Evolutionary conservation across 2,113 vertebrate species (phyloP).

Genomic region (Equus quagga): DNA sequence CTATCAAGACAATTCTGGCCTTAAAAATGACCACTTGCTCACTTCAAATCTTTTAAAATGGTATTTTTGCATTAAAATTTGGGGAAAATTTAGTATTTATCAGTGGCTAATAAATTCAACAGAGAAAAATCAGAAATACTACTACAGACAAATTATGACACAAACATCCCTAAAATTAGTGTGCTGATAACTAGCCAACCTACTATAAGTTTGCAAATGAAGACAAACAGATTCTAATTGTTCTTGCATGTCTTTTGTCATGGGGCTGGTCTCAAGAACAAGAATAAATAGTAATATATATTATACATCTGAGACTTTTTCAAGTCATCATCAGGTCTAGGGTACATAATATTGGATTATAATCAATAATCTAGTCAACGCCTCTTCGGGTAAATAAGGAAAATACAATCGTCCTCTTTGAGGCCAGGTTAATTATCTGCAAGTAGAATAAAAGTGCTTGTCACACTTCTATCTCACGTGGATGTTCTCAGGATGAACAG

Average conservation of each 20-base stretch:
- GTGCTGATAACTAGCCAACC: not conserved
- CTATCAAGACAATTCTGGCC: constrained; percentile 20
- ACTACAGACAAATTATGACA: constrained; percentile 7
- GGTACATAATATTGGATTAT: not conserved
- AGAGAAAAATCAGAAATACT: constrained; percentile 6
- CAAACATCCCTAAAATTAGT: not conserved
- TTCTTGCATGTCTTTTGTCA: not conserved
- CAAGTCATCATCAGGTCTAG: not conserved
- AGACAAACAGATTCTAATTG: constrained; percentile 32
- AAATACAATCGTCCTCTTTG: not conserved
- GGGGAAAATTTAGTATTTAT: not conserved
- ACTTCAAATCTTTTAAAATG: constrained; percentile 7
- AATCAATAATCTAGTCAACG: not conserved
- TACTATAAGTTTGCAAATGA: constrained; percentile 18
- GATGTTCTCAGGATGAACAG: constrained; percentile 30
- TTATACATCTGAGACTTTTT: not conserved
- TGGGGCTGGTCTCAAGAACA: not conserved
- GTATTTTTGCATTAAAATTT: constrained; percentile 11
- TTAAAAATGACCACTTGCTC: constrained; percentile 37
- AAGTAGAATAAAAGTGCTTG: not conserved
- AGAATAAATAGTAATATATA: not conserved
- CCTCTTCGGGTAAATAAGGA: not conserved
- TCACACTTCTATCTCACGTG: not conserved
- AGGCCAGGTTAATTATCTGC: not conserved
- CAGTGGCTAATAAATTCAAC: constrained; percentile 26